Evolutionary conservation across 2,888 invertebrate species (phyloP).

Genomic region (Trimorus sp.): DNA sequence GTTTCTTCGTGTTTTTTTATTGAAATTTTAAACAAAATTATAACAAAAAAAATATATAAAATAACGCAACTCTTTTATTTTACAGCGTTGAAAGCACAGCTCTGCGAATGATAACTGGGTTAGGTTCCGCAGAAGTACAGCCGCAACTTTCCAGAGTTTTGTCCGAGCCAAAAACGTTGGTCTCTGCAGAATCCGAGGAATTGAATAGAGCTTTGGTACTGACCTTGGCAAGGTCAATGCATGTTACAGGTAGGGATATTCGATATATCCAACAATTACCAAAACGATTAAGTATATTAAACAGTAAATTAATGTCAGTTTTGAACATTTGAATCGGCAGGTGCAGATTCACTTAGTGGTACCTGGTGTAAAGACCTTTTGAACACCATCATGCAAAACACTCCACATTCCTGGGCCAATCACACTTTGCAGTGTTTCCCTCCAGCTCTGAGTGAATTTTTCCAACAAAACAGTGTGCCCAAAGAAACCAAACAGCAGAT

Average conservation of each 20-base stretch:
- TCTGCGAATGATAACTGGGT: constrained; percentile 91
- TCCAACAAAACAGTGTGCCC: constrained; percentile 90
- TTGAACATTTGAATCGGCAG: constrained; percentile 70
- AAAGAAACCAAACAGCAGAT: constrained; percentile 95
- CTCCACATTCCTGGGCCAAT: constrained; percentile 97
- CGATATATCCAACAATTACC: no score
- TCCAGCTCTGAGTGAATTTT: constrained; percentile 93
- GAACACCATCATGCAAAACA: constrained; percentile 94
- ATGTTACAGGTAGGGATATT: constrained; percentile 88
- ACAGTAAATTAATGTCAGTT: no score
- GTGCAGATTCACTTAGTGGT: constrained; percentile 84
- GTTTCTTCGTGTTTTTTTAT: no score
- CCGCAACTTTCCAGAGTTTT: constrained; percentile 95
- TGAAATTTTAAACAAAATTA: no score
- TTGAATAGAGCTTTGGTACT: constrained; percentile 95
- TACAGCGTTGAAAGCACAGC: constrained; percentile 93
- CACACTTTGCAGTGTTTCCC: constrained; percentile 96
- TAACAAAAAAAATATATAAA: no score
- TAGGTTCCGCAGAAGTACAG: constrained; percentile 97
- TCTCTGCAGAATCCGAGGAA: constrained; percentile 97
- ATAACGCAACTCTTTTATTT: background rate
- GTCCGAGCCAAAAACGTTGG: constrained; percentile 94
- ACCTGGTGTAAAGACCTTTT: constrained; percentile 96
- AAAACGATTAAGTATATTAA: no score
- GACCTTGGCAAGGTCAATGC: constrained; percentile 95